Evolutionary conservation across 2,113 vertebrate species (phyloP).

Genomic region (Hyperopisus bebe): DNA sequence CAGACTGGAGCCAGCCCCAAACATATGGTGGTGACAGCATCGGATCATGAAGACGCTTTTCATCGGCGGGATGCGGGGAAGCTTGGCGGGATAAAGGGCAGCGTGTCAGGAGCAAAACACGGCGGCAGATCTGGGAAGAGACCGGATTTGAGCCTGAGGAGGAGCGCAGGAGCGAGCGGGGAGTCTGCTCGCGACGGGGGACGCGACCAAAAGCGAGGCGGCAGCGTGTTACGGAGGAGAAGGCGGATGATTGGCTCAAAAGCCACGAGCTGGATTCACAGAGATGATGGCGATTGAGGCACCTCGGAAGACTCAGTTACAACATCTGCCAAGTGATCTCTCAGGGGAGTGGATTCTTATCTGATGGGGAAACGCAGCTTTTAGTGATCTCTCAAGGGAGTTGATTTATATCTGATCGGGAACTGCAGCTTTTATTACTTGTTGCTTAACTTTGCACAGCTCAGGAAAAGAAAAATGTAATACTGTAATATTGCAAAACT

Average conservation of each 20-base stretch:
- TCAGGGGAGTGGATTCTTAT: neutral
- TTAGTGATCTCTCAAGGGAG: neutral
- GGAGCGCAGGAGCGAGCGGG: neutral
- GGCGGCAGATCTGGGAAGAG: neutral
- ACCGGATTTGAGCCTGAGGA: neutral
- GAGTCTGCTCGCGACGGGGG: neutral
- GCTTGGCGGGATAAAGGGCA: neutral
- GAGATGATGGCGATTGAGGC: neutral
- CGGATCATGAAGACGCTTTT: neutral
- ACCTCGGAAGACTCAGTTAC: neutral
- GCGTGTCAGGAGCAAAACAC: neutral
- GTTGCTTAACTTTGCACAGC: neutral
- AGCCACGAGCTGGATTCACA: neutral
- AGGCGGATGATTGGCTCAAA: neutral
- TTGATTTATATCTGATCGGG: neutral
- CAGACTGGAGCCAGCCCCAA: neutral
- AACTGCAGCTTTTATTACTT: neutral
- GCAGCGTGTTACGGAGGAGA: neutral
- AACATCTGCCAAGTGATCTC: neutral
- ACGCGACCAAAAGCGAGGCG: neutral
- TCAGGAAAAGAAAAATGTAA: neutral
- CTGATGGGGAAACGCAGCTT: neutral
- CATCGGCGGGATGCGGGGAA: neutral
- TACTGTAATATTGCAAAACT: neutral
- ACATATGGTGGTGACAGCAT: slow-evolving; percentile 5